phyloP scores from a whole-genome alignment of 1,140 invertebrate species.

The Hylyphantes graminicola region DNA sequence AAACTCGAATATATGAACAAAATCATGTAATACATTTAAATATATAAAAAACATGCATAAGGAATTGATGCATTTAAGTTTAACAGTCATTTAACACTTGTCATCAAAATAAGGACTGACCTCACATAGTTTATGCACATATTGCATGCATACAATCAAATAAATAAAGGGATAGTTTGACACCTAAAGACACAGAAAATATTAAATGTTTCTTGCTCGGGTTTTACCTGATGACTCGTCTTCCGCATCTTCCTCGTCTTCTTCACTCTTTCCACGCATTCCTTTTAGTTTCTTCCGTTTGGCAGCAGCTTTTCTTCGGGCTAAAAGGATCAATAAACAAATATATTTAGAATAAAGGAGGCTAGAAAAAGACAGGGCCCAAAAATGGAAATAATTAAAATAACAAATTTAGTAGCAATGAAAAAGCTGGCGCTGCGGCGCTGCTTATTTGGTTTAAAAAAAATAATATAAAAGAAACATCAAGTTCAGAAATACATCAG shows the following conservation, averaged over 20 bases:
- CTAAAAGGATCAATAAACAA: conserved; percentile 70
- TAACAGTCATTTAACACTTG: not conserved
- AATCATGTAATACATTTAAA: not conserved
- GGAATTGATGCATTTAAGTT: not conserved
- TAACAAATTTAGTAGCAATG: no score
- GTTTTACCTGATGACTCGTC: conserved; percentile 75
- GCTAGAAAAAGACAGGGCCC: no score
- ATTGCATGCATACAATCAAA: conserved; percentile 2
- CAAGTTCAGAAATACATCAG: no score
- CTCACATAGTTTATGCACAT: not conserved
- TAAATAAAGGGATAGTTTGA: not conserved
- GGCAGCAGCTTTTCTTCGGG: conserved; percentile 85
- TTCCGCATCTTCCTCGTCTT: conserved; percentile 96
- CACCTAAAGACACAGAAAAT: not conserved
- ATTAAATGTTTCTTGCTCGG: not conserved
- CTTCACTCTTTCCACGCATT: conserved; percentile 95
- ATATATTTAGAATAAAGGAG: not conserved
- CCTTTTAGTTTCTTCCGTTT: conserved; percentile 98
- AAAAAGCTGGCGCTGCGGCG: no score
- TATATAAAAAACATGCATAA: conserved; percentile 7
- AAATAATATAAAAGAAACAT: no score
- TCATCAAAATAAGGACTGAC: no score
- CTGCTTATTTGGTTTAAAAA: no score
- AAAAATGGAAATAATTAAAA: no score
- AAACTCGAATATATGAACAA: no score